phyloP scores from a whole-genome alignment of 1,140 invertebrate species.

The Thalassaphorura encarpata region DNA sequence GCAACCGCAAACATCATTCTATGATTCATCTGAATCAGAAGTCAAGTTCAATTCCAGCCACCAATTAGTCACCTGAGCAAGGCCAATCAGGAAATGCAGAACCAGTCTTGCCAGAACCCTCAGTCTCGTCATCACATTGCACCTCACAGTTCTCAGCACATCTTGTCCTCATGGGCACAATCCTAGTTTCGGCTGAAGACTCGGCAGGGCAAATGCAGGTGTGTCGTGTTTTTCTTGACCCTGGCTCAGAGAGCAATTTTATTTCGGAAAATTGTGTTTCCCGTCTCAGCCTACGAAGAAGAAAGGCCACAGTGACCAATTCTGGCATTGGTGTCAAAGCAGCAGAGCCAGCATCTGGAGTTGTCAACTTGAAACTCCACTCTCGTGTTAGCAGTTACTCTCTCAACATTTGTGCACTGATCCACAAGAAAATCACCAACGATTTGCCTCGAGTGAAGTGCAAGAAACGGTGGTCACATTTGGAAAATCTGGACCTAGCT shows the following conservation, averaged over 20 bases:
- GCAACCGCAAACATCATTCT: neutral
- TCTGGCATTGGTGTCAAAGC: neutral
- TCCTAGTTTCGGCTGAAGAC: neutral
- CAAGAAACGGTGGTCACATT: neutral
- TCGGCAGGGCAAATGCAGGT: neutral
- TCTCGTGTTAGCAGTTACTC: neutral
- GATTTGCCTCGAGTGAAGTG: neutral
- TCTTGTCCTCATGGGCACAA: neutral
- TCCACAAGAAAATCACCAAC: neutral
- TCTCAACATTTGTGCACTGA: neutral
- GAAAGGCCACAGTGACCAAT: neutral
- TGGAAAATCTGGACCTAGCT: neutral
- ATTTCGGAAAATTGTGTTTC: neutral
- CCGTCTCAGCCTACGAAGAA: neutral
- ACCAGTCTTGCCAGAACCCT: neutral
- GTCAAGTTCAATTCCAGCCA: neutral
- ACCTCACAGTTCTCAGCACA: neutral
- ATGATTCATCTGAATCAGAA: neutral
- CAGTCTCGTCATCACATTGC: neutral
- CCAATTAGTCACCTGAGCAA: neutral
- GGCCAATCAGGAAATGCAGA: neutral
- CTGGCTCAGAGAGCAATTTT: slow-evolving; percentile 4
- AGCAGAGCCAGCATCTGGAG: neutral
- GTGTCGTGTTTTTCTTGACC: slow-evolving; percentile 5
- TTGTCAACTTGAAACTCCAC: neutral